A percentile compares a stretch with the other conserved stretches of the same genome.
phyloP scores from a whole-genome alignment of 2,888 invertebrate genomes.

The Troides oblongomaculatus region DNA sequence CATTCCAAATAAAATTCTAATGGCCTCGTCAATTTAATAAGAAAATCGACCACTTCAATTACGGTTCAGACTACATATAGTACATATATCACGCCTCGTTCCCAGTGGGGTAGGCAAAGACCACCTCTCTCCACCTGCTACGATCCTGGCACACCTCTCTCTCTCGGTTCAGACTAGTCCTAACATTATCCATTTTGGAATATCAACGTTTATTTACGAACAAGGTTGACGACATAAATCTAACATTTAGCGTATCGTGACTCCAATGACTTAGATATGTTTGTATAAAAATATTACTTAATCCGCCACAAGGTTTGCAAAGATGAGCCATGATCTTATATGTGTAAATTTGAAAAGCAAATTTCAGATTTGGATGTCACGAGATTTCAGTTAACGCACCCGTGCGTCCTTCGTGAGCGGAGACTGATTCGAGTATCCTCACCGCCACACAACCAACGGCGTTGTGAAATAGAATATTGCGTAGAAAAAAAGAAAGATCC shows the following conservation, averaged over 20 bases:
- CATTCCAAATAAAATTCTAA: neutral
- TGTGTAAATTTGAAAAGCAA: slow-evolving; percentile 38
- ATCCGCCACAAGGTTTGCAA: slow-evolving; percentile 37
- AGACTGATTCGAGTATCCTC: neutral
- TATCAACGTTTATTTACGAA: slow-evolving; percentile 22
- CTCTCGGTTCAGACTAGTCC: slow-evolving; percentile 1
- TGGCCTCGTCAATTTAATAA: slow-evolving; percentile 9
- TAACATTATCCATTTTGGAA: slow-evolving; percentile 1
- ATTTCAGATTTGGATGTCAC: slow-evolving; percentile 42
- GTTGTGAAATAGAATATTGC: no score
- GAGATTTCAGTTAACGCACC: slow-evolving; percentile 37
- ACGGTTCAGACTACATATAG: neutral
- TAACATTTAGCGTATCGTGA: slow-evolving; percentile 30
- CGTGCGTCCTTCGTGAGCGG: neutral
- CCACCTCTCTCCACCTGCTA: no score
- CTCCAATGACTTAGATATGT: slow-evolving; percentile 31
- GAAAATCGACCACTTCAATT: slow-evolving; percentile 15
- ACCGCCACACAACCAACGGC: no score
- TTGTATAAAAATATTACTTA: slow-evolving; percentile 32
- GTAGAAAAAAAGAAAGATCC: no score
- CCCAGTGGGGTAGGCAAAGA: no score
- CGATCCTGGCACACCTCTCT: no score
- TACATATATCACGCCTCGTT: no score
- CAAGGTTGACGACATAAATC: slow-evolving; percentile 27
- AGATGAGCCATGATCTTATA: slow-evolving; percentile 31